Base-by-base conservation (phyloP, 2,888 invertebrate genomes). In the Podotricha telesiphe region DNA sequence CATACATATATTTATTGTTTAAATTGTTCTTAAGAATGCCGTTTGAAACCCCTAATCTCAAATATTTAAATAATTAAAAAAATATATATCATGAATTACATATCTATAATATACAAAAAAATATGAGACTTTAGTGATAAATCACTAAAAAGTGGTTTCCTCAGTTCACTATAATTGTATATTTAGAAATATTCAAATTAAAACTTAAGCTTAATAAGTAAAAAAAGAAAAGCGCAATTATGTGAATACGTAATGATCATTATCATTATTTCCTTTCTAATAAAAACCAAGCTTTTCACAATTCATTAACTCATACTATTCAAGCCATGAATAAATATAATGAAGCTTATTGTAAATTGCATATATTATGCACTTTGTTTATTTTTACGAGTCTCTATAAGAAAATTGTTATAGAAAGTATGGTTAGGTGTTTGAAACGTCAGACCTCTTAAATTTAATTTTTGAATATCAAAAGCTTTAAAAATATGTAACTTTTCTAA, bases 271-370 rank as follows among this genome's bases (percentile, higher is more conserved):
- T 22, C n/a, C n/a, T 28, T 45, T 59, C 22, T 22, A 45, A 59
- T 45, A 22, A 59, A 59, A 45, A 59, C 2, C n/a, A n/a, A 59
- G 22, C 17, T 59, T 59, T 45, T 45, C 22, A n/a, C 22, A 59
- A n/a, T 59, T 45, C 13, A 45, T 59, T 42, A 59, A 45, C 22
- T 20, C 20, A n/a, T n/a, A 22, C 2, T 28, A 10, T 59, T 45
- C n/a, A 11, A 37, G n/a, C 0, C 13, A 6, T 55, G 34, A 34
- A 55, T 55, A 34, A 55, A 17, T 11, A 55, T 34, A 55, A 34
- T 11, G 11, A 37, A 34, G 5, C 13, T 17, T 55, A 55, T 55
- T 34, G 6, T 34, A 11, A 5, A 11, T 17, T 53, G 8, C 17
- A 53, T 53, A 53, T 2, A 53, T 53, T 11, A n/a, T 34, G 4